A percentile compares a stretch with the other conserved stretches of the same genome.
phyloP scores from a whole-genome alignment of 1,140 invertebrate species.

The Heterodera carotae region DNA sequence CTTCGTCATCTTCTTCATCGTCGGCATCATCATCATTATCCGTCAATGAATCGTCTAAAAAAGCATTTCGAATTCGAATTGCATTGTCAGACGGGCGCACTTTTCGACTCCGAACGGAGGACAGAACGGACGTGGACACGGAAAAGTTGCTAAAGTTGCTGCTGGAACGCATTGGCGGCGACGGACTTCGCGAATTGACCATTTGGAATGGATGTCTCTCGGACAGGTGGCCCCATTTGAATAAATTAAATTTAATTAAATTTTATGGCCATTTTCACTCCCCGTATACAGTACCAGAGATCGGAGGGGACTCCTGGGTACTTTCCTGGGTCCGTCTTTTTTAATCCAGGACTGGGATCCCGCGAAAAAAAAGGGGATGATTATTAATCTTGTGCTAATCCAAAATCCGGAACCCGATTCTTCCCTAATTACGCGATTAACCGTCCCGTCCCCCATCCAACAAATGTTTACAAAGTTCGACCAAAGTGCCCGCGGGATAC shows the following conservation, averaged over 20 bases:
- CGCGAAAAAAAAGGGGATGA: no score
- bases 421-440: no score
- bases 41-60: background rate
- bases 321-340: no score
- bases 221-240: constrained; percentile 18
- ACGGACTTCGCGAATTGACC: constrained; percentile 40
- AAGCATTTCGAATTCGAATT: constrained; percentile 34
- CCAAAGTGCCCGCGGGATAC: no score
- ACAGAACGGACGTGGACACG: constrained; percentile 7
- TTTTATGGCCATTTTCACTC: no score
- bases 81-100: constrained; percentile 23
- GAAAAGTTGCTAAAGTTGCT: constrained; percentile 29
- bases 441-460: no score
- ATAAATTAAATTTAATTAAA: background rate
- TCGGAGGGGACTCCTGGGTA: no score
- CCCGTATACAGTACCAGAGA: no score
- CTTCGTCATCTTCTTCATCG: background rate
- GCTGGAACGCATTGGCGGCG: constrained; percentile 17
- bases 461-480: no score
- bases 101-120: constrained; percentile 35
- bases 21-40: background rate
- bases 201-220: constrained; percentile 39
- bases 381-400: no score
- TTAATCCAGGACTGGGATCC: no score
- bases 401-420: no score